Base-by-base conservation (phyloP, 2,888 invertebrate species). In the Tigriopus californicus region DNA sequence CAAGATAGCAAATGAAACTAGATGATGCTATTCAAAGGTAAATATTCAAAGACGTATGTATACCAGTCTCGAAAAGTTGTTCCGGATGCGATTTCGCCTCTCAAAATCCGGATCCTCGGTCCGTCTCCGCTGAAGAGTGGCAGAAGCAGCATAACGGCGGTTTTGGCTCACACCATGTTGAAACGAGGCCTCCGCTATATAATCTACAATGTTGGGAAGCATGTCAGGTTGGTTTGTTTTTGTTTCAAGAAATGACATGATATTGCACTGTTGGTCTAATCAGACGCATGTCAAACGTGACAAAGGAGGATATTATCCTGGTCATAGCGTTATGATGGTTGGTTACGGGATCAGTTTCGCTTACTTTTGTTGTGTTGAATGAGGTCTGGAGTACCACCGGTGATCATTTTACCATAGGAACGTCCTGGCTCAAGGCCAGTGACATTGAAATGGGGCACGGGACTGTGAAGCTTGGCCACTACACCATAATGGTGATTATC, bases 361-460 rank as follows among this genome's bases (percentile, higher is more conserved):
- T 11, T 51, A 51, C 52, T 41, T 41, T 54, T 54, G 22, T 54
- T 54, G 15, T 15, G 15, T 13, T 33, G 54, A 15, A 54, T 54
- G 40, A 54, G 15, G 41, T 54, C 54, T 15, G 54, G 54, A 15
- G 40, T 47, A 33, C 33, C 33, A 33, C 33, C 33, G 8, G 33
- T 33, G 33, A 33, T 33, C 33, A 33, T 22, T 22, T 54, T 54
- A 18, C 41, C 54, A 41, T 54, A 54, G 18, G 54, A 54, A 12
- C 41, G 15, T 15, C 41, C 41, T 13, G 54, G 20, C 18, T 41
- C 40, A 10, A 54, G 41, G 15, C 54, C 54, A 24, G 54, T 20
- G 6, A 54, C 40, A 41, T 54, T 54, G 41, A 54, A 54, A 40
- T 41, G 41, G 22, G 54, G 54, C n/a, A 20, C 10, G 41, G 40